phyloP scores from a whole-genome alignment of 2,888 invertebrate genomes.

The Leptinotarsa haldemani region DNA sequence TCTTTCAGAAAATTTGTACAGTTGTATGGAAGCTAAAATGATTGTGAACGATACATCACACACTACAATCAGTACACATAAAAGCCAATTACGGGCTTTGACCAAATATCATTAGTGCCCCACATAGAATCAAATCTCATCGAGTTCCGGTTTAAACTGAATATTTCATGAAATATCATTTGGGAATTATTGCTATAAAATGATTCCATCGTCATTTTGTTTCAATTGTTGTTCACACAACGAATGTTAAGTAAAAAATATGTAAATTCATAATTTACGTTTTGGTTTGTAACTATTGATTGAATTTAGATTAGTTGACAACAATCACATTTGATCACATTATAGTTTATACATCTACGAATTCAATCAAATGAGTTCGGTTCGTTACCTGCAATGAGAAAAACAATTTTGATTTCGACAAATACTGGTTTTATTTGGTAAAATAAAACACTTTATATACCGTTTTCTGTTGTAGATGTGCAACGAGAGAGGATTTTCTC shows the following conservation, averaged over 20 bases:
- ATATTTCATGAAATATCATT: conserved; percentile 38
- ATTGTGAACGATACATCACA: conserved; percentile 29
- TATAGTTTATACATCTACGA: not conserved
- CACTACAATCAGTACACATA: conserved; percentile 36
- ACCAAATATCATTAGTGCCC: conserved; percentile 40
- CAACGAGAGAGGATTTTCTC: too few species aligned
- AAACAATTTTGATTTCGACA: not conserved
- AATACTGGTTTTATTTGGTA: not conserved
- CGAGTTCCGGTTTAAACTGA: conserved; percentile 24
- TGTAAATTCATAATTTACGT: conserved; percentile 24
- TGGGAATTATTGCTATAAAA: conserved; percentile 26
- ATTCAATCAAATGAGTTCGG: not conserved
- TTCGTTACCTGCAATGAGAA: not conserved
- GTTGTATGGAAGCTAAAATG: too few species aligned
- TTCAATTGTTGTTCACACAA: conserved; percentile 29
- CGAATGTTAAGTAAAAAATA: conserved; percentile 26
- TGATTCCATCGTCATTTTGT: conserved; percentile 30
- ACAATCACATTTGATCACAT: not conserved
- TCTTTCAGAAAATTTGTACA: too few species aligned
- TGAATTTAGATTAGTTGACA: conserved; percentile 17
- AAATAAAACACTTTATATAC: too few species aligned
- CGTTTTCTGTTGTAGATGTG: too few species aligned
- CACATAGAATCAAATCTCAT: not conserved
- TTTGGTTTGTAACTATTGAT: conserved; percentile 23
- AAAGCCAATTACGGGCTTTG: conserved; percentile 39